phyloP scores from a whole-genome alignment of 2,797 vertebrate genomes.

The Notolepis coatsorum region DNA sequence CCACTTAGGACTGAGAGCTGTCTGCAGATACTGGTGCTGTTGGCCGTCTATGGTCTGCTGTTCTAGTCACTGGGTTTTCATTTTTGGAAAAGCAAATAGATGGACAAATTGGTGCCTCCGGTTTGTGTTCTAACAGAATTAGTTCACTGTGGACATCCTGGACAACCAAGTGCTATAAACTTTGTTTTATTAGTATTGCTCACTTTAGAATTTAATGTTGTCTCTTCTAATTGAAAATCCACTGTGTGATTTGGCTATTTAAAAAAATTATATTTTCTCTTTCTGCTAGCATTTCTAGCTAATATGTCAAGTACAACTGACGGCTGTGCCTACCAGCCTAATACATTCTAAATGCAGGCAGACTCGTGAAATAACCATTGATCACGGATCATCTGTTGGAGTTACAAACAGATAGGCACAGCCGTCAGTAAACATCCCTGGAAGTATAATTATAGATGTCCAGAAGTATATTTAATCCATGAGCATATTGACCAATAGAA shows the following conservation, averaged over 20 bases:
- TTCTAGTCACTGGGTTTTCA: slow-evolving; percentile 10
- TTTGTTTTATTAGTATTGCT: too few species aligned
- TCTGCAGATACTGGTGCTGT: slow-evolving; percentile 46
- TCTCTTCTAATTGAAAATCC: too few species aligned
- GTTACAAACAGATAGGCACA: slow-evolving; percentile 30
- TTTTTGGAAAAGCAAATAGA: slow-evolving; percentile 28
- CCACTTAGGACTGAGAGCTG: slow-evolving; percentile 76
- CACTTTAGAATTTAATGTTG: too few species aligned
- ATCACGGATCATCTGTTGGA: slow-evolving; percentile 57
- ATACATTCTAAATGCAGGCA: neutral
- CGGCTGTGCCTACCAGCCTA: too few species aligned
- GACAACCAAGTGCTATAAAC: too few species aligned
- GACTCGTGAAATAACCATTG: neutral
- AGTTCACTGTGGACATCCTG: too few species aligned
- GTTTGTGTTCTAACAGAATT: too few species aligned
- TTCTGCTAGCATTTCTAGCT: slow-evolving; percentile 13
- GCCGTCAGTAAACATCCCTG: slow-evolving; percentile 12
- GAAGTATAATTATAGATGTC: slow-evolving; percentile 12
- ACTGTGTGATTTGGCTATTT: too few species aligned
- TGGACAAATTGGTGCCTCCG: too few species aligned
- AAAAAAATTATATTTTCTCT: too few species aligned
- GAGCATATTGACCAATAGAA: slow-evolving; percentile 9
- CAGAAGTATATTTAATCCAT: neutral
- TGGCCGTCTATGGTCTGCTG: slow-evolving; percentile 29
- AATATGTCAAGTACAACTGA: neutral